phyloP scores from a whole-genome alignment of 2,888 invertebrate species.

The Geotrupes spiniger region DNA sequence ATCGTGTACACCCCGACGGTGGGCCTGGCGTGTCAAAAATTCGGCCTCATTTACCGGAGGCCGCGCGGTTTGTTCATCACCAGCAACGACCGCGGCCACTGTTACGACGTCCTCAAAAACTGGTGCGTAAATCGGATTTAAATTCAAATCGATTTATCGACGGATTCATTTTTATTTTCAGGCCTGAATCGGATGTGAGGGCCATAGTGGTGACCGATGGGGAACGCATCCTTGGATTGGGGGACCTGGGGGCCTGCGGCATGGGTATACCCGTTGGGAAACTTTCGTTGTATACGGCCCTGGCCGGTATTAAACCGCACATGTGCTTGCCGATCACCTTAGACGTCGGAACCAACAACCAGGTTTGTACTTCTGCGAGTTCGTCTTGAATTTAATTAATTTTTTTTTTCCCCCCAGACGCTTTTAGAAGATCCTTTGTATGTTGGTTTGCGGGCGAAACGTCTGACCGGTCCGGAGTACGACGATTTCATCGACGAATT shows the following conservation, averaged over 20 bases:
- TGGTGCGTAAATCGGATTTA: conserved; percentile 67
- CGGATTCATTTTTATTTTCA: conserved; percentile 39
- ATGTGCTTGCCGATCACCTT: conserved; percentile 91
- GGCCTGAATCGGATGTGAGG: conserved; percentile 82
- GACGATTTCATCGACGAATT: conserved; percentile 96
- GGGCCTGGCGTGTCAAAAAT: conserved; percentile 94
- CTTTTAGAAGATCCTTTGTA: conserved; percentile 91
- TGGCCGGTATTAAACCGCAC: conserved; percentile 95
- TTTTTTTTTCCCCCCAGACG: conserved; percentile 61
- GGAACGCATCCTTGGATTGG: conserved; percentile 93
- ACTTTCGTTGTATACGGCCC: conserved; percentile 90
- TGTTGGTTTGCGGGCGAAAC: conserved; percentile 84
- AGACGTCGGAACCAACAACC: conserved; percentile 94
- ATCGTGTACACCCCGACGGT: conserved; percentile 99
- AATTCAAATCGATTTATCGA: not conserved
- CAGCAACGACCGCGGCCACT: conserved; percentile 90
- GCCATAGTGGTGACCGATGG: conserved; percentile 95
- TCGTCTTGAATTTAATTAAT: too few species aligned
- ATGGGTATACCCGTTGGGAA: conserved; percentile 99
- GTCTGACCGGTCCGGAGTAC: conserved; percentile 82
- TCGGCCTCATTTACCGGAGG: conserved; percentile 90
- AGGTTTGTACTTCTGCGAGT: conserved; percentile 58
- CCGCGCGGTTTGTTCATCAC: conserved; percentile 96
- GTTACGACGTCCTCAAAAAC: conserved; percentile 87
- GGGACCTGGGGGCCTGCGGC: conserved; percentile 94